Conservation (phyloP, 2,888 invertebrate species). For the Epinotia brunnichana region DNA sequence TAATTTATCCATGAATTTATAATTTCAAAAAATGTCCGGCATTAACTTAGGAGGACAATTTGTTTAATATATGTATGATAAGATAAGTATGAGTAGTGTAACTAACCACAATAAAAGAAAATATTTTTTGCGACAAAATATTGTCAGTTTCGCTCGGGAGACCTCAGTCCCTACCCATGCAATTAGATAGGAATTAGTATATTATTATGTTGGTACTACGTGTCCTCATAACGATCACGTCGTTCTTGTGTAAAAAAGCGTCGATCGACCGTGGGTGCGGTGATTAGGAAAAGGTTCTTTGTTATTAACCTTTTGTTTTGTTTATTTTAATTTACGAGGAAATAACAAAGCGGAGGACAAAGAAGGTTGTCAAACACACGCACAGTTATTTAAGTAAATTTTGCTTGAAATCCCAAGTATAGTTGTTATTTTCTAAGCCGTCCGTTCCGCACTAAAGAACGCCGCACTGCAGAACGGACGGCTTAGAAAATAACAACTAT, state of each 20-base stretch:
- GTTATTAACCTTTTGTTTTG: conserved; percentile 45
- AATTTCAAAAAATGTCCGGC: no score
- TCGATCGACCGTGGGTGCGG: conserved; percentile 55
- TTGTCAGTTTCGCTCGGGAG: conserved; percentile 17
- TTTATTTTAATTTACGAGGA: conserved; percentile 40
- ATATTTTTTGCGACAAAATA: conserved; percentile 32
- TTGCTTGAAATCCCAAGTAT: not conserved
- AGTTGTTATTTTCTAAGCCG: no score
- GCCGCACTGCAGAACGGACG: no score
- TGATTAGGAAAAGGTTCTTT: conserved; percentile 54
- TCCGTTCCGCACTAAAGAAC: no score
- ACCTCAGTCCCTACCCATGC: conserved; percentile 52
- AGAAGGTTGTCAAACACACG: conserved; percentile 4
- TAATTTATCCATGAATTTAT: not conserved
- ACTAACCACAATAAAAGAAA: no score
- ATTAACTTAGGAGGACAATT: not conserved
- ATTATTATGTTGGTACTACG: conserved; percentile 67
- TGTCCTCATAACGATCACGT: conserved; percentile 60
- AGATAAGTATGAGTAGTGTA: not conserved
- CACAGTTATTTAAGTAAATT: not conserved
- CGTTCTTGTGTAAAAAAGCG: conserved; percentile 51
- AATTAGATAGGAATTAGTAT: conserved; percentile 71
- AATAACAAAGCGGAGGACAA: conserved; percentile 16
- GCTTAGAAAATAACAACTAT: no score
- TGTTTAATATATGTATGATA: not conserved